Base-by-base conservation (phyloP, 2,888 invertebrate species). In the Poecilus cupreus region DNA sequence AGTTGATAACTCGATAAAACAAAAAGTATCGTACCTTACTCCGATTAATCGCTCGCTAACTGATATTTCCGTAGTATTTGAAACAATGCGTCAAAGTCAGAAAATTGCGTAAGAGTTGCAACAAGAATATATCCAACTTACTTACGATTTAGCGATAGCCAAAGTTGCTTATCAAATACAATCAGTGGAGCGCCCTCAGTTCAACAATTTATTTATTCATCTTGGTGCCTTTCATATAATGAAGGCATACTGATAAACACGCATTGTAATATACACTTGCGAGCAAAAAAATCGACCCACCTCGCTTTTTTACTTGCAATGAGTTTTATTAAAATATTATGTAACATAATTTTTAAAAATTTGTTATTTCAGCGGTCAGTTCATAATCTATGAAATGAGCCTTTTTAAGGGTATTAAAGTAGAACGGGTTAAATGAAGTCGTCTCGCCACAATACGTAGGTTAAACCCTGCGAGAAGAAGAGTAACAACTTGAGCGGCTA, bases 181-280 rank as follows among this genome's bases (percentile, higher is more conserved):
- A 20, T 2, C 18, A 11, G 18, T 20, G 20, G 70, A 70, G 6
- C 16, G 18, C 13, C 22, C 83, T 82, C 77, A 57, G 82, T 84
- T 82, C 77, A 57, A 83, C 16, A 76, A 82, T 24, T 6, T 83
- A 22, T 86, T 86, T 43, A 86, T 86, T 64, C 82, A 86, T 60
- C 80, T 86, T 3, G 86, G 86, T 64, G 32, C 83, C 18, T 86
- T 86, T 80, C 86, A 86, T 49, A 84, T 86, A 22, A 83, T 84
- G 83, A 82, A 86, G 83, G 83, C 85, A 10, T 85, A 82, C 82
- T 84, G n/a, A n/a, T n/a, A n/a, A n/a, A n/a, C n/a, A n/a, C n/a
- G n/a, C n/a, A n/a, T n/a, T n/a, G n/a, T n/a, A n/a, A n/a, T n/a
- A n/a, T n/a, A n/a, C n/a, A n/a, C n/a, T n/a, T n/a, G n/a, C n/a